A percentile compares a stretch with the other conserved stretches of the same genome.
phyloP scores from a whole-genome alignment of 2,888 invertebrate genomes.

The Asteroscopus sphinx region DNA sequence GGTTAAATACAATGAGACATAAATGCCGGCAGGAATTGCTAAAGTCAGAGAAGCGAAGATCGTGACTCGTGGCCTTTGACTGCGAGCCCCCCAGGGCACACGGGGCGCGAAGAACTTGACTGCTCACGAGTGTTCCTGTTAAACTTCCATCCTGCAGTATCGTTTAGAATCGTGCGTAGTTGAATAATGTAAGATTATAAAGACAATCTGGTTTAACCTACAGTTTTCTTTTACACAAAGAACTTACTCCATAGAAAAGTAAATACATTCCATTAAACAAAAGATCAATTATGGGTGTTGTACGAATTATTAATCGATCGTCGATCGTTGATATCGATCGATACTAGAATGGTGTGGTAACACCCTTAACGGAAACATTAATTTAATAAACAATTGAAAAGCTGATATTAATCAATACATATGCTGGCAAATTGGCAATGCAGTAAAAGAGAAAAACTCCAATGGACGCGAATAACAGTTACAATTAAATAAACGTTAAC shows the following conservation, averaged over 20 bases:
- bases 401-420: conserved; percentile 24
- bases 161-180: background rate
- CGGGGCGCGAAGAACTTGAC: conserved; percentile 68
- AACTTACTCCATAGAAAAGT: conserved; percentile 2
- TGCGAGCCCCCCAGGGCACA: conserved; percentile 63
- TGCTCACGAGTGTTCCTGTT: conserved; percentile 63
- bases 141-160: conserved; percentile 27
- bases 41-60: conserved; percentile 68
- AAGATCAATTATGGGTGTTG: no score
- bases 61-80: conserved; percentile 76
- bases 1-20: conserved; percentile 52
- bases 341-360: no score
- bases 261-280: no score
- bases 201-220: conserved; percentile 4
- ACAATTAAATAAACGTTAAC: conserved; percentile 59
- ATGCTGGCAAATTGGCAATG: no score
- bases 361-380: conserved; percentile 10
- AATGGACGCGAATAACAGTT: conserved; percentile 50
- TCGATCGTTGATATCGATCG: no score
- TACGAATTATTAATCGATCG: no score
- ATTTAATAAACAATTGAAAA: conserved; percentile 21
- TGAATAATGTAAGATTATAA: conserved; percentile 3
- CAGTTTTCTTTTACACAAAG: conserved; percentile 6
- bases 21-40: conserved; percentile 62
- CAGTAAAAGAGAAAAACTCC: conserved; percentile 43